These are phyloP conservation scores for Drosophila hydei DNA, from an alignment of 1,140 invertebrate genomes.

Conservation along the genomic window DNA sequence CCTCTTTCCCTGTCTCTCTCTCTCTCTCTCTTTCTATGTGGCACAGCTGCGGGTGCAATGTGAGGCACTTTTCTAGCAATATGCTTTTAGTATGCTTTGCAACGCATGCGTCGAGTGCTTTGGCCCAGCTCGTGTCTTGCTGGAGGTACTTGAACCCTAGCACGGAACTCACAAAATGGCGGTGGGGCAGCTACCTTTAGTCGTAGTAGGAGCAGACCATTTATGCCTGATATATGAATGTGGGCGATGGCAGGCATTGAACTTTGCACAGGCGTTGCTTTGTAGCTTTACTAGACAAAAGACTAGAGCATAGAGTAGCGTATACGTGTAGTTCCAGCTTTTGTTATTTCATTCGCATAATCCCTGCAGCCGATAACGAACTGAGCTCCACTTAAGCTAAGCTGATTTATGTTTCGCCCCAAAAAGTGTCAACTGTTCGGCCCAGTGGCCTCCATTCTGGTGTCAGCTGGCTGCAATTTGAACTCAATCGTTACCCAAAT, in stretches of 20 bases:
- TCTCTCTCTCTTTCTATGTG: not conserved
- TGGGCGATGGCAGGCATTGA: slow-evolving; percentile 61
- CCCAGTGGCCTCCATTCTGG: slow-evolving; percentile 69
- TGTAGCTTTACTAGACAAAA: slow-evolving; percentile 36
- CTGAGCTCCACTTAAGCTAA: slow-evolving; percentile 58
- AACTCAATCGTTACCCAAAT: slow-evolving; percentile 69
- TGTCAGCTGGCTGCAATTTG: slow-evolving; percentile 77
- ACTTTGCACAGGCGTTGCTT: slow-evolving; percentile 29
- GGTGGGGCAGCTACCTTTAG: slow-evolving; percentile 46
- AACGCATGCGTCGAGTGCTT: slow-evolving; percentile 67
- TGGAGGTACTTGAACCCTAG: slow-evolving; percentile 74
- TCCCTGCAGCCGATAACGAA: slow-evolving; percentile 27
- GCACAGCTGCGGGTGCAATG: slow-evolving; percentile 40
- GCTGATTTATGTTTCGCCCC: slow-evolving; percentile 72
- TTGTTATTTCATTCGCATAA: slow-evolving; percentile 7
- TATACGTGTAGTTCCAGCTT: slow-evolving; percentile 1
- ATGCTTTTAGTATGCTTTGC: slow-evolving; percentile 22
- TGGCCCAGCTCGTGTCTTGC: slow-evolving; percentile 26
- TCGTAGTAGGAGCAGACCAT: slow-evolving; percentile 20
- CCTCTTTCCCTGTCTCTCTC: not conserved
- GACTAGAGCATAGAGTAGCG: not conserved
- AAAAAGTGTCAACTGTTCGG: slow-evolving; percentile 69
- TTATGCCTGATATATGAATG: slow-evolving; percentile 59
- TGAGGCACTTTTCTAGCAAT: slow-evolving; percentile 47
- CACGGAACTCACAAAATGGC: slow-evolving; percentile 61